These are phyloP conservation scores for Callionymus lyra DNA, from an alignment of 2,113 vertebrate species.

Conservation along the genomic window DNA sequence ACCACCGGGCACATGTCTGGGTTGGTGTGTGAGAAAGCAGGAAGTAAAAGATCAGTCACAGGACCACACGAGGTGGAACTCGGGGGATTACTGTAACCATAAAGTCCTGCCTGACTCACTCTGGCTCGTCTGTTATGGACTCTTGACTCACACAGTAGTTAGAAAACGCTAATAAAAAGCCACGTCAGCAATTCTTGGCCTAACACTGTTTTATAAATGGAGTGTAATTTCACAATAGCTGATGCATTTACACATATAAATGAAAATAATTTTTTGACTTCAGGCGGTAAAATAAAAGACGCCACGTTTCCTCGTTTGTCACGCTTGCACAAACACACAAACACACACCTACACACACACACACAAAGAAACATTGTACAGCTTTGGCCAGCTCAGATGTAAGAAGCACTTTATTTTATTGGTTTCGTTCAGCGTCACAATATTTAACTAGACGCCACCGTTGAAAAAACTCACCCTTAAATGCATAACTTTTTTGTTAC, in stretches of 20 bases:
- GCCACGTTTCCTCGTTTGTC: conserved; percentile 13
- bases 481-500: too few relatives aligned
- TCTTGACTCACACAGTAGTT: too few relatives aligned
- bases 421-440: conserved; percentile 2
- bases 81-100: conserved; percentile 37
- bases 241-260: conserved; percentile 2
- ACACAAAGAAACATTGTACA: not conserved
- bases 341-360: conserved; percentile 2
- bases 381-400: conserved; percentile 3
- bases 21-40: conserved; percentile 1
- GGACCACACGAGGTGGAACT: conserved; percentile 49
- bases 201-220: conserved; percentile 62
- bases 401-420: conserved; percentile 3
- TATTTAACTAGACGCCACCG: conserved; percentile 5
- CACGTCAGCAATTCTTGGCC: conserved; percentile 33
- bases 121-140: conserved; percentile 47
- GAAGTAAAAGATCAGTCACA: conserved; percentile 29
- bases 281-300: conserved; percentile 4
- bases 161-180: conserved; percentile 20
- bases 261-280: not conserved
- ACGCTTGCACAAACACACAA: conserved; percentile 3
- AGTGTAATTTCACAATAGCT: conserved; percentile 5
- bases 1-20: not conserved
- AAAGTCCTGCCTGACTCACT: conserved; percentile 44
- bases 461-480: too few relatives aligned